Evolutionary conservation across 2,797 vertebrate species (phyloP), one percentile per base, ranked within the genome.

Genomic region (Enteromius trimaculatus): DNA sequence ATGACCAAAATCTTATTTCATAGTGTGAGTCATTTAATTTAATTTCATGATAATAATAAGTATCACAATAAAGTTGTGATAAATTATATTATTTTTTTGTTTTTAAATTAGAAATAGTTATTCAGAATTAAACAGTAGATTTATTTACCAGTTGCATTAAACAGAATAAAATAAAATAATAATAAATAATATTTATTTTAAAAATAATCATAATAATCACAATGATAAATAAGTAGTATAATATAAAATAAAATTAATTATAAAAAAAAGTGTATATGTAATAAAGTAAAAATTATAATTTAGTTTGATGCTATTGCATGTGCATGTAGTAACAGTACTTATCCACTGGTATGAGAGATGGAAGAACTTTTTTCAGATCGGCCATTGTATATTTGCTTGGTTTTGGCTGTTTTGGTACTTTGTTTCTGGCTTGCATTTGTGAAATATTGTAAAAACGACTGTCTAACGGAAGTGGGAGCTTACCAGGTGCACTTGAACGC

Each of bases 371-470:
- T 42, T 17, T 71, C 42, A 77, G 37, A 39, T 62, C 16, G 2
- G 37, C 47, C 21, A 1, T 79, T 68, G 29, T 79, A 39, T 65
- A 39, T 79, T 53, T 68, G 47, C 21, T 76, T 58, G 13, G n/a
- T 26, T 79, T 37, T 53, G 29, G 47, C 77, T 53, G 29, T 26
- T 79, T 53, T 65, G 51, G 7, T 68, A 39, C 47, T 79, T 66
- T 68, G 77, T 79, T 68, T 79, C 44, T 66, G 64, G 21, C 47
- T 68, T 79, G 31, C 31, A 53, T 53, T 49, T 16, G 21, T 68
- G 47, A 79, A 7, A 37, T 53, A 49, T 68, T 7, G 21, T 53
- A 79, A 66, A 65, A 53, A 23, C 7, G 3, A 19, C 64, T 68
- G 77, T 66, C 44, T 34, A 68, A 51, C 13, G 42, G 55, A 72